A percentile compares a stretch with the other conserved stretches of the same genome.
These are phyloP conservation scores for Gallinago jamesoni DNA, from an alignment of 2,113 vertebrate species.

Conservation along the genomic window DNA sequence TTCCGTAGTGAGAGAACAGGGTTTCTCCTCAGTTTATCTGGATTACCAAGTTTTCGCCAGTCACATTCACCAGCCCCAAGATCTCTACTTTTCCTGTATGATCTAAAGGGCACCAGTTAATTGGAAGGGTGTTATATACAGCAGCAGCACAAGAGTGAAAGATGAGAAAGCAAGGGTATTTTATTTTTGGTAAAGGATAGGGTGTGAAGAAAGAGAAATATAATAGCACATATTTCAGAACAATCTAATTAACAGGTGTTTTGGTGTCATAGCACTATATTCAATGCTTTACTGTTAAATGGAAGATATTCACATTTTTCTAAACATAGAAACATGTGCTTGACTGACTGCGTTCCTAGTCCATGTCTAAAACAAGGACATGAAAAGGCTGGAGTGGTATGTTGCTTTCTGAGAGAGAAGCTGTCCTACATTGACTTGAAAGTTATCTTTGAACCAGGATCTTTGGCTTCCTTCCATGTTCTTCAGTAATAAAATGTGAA, in stretches of 20 bases:
- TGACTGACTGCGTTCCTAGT: slow-evolving; percentile 9
- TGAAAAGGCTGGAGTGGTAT: slow-evolving; percentile 47
- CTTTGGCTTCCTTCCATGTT: slow-evolving; percentile 63
- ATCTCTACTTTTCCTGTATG: not conserved
- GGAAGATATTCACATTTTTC: slow-evolving; percentile 54
- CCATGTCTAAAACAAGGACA: slow-evolving; percentile 46
- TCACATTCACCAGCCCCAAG: not conserved
- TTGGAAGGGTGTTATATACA: not conserved
- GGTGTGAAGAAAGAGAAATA: slow-evolving; percentile 51
- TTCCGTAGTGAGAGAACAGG: not conserved
- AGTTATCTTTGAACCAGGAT: slow-evolving; percentile 54
- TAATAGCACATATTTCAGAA: slow-evolving; percentile 51
- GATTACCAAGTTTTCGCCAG: not conserved
- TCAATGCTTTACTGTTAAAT: slow-evolving; percentile 52
- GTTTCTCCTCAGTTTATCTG: not conserved
- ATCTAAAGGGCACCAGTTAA: not conserved
- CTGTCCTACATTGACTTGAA: slow-evolving; percentile 34
- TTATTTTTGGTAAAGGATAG: slow-evolving; percentile 52
- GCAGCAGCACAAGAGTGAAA: slow-evolving; percentile 12
- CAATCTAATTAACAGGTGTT: slow-evolving; percentile 67
- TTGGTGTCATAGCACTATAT: slow-evolving; percentile 50
- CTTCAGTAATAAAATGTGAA: slow-evolving; percentile 52
- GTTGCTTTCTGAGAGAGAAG: slow-evolving; percentile 46
- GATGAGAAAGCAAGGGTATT: slow-evolving; percentile 41
- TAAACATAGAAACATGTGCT: slow-evolving; percentile 52